Evolutionary conservation across 2,113 vertebrate species (phyloP).

Genomic region (Salvelinus alpinus): DNA sequence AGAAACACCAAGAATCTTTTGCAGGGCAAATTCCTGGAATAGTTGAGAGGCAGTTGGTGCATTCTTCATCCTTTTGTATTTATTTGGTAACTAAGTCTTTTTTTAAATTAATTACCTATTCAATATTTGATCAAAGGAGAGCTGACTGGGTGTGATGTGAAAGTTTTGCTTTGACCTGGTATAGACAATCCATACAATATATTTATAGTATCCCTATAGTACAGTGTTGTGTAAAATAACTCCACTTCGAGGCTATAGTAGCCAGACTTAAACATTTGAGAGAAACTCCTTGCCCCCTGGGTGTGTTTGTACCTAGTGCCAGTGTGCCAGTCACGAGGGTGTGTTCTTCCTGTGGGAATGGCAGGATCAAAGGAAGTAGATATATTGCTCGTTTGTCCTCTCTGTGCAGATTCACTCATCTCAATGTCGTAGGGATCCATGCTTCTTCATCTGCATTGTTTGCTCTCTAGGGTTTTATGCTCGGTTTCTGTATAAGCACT

Average conservation of each 20-base stretch:
- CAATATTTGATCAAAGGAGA: background rate
- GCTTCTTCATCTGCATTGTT: too few species aligned
- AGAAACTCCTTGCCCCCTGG: background rate
- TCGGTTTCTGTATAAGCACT: too few species aligned
- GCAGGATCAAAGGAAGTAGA: background rate
- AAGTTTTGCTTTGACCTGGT: background rate
- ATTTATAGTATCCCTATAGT: too few species aligned
- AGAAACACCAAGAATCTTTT: background rate
- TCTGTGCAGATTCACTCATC: too few species aligned
- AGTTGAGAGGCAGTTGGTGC: conserved; percentile 6
- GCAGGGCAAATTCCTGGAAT: conserved; percentile 33
- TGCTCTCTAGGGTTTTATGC: too few species aligned
- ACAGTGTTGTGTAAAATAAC: too few species aligned
- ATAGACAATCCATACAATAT: too few species aligned
- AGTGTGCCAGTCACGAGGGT: background rate
- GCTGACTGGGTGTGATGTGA: background rate
- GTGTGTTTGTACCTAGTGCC: background rate
- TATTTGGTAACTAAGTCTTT: background rate
- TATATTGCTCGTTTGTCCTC: too few species aligned
- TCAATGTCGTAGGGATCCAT: too few species aligned
- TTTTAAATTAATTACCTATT: background rate
- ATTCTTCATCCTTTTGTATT: background rate
- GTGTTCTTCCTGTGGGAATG: conserved; percentile 15
- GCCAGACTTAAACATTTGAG: too few species aligned
- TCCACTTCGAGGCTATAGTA: too few species aligned